Evolutionary conservation across 2,113 vertebrate species (phyloP).

Genomic region (Myotis davidii): DNA sequence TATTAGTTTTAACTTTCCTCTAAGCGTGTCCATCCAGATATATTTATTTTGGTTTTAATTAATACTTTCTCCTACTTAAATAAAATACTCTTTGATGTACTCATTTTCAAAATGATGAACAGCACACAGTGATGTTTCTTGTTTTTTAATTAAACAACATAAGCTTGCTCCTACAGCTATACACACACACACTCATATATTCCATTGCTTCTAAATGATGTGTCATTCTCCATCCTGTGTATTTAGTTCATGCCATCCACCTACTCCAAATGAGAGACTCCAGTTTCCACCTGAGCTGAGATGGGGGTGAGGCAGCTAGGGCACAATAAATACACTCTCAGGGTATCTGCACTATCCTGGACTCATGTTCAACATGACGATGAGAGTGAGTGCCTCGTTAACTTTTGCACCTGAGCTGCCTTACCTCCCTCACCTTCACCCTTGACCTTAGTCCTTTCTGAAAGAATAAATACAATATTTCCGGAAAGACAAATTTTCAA

Average conservation of each 20-base stretch:
- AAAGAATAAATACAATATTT: not conserved
- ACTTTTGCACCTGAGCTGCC: not conserved
- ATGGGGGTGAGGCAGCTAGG: not conserved
- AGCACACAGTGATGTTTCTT: not conserved
- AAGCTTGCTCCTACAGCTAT: not conserved
- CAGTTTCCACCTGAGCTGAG: not conserved
- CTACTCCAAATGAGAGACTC: not conserved
- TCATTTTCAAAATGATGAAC: not conserved
- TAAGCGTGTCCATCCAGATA: not conserved
- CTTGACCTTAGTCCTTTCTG: not conserved
- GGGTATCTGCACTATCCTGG: not conserved
- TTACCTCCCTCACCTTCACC: not conserved
- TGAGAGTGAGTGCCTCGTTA: not conserved
- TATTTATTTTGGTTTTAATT: not conserved
- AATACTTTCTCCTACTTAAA: not conserved
- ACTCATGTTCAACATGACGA: not conserved
- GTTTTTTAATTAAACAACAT: not conserved
- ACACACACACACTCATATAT: not conserved
- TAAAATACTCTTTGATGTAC: not conserved
- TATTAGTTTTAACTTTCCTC: not conserved
- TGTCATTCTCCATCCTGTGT: not conserved
- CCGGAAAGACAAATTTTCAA: not conserved
- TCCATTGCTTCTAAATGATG: not conserved
- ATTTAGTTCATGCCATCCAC: not conserved
- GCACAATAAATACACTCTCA: not conserved